Percentiles rank a stretch among this genome's conserved stretches.
These are phyloP conservation scores for Brachymystax lenok DNA, from an alignment of 2,797 vertebrate genomes.

Conservation along the genomic window DNA sequence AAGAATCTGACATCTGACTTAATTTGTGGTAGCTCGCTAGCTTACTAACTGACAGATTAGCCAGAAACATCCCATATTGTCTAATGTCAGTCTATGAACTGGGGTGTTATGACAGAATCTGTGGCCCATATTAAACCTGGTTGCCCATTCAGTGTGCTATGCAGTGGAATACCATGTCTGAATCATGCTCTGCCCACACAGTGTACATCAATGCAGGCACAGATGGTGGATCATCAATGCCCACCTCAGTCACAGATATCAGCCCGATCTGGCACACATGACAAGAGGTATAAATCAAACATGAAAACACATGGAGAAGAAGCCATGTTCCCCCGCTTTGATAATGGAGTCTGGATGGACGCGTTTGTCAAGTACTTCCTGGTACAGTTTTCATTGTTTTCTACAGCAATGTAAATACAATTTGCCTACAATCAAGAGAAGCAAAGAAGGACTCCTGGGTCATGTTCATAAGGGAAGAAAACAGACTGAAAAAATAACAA, in stretches of 20 bases:
- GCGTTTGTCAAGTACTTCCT: too few species aligned
- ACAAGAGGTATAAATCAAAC: conserved; percentile 55
- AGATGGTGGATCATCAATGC: conserved; percentile 36
- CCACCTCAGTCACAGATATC: conserved; percentile 30
- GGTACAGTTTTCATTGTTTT: too few species aligned
- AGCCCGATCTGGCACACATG: conserved; percentile 40
- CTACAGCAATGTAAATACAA: too few species aligned
- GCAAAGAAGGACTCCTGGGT: too few species aligned
- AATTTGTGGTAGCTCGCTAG: neutral
- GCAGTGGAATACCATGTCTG: neutral
- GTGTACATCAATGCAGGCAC: neutral
- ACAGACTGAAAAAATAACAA: too few species aligned
- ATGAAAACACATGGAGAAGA: conserved; percentile 13
- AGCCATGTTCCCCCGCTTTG: conserved; percentile 34
- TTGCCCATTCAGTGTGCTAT: neutral
- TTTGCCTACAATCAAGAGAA: too few species aligned
- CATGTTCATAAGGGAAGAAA: too few species aligned
- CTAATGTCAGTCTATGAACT: neutral
- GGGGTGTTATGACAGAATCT: too few species aligned
- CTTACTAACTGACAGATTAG: neutral
- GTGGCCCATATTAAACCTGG: neutral
- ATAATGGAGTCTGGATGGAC: conserved; percentile 29
- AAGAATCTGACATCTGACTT: neutral
- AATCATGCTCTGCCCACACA: neutral
- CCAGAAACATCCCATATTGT: neutral